Conservation (phyloP, 2,888 invertebrate genomes). For the Lasioglossum villosulum region DNA sequence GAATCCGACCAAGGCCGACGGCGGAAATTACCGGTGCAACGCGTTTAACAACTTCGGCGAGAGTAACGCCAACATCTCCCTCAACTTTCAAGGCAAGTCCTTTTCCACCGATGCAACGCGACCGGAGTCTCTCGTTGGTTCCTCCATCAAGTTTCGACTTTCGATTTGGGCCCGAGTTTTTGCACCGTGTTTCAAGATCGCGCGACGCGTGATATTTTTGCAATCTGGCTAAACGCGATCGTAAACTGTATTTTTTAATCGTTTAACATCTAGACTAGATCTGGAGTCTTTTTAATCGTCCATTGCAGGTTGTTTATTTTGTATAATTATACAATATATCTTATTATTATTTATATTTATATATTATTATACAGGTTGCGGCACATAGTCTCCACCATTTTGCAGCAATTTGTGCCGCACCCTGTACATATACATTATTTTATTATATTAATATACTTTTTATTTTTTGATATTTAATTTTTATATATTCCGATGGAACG, state of each 20-base stretch:
- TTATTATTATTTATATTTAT: too few relatives aligned
- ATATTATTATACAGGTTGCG: too few relatives aligned
- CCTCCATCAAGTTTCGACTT: not conserved
- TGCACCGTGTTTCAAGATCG: not conserved
- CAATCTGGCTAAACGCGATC: not conserved
- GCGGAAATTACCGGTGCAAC: constrained; percentile 99
- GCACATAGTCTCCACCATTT: too few relatives aligned
- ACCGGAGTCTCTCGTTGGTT: constrained; percentile 40
- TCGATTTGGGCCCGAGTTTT: not conserved
- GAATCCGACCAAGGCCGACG: constrained; percentile 98
- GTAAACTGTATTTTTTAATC: not conserved
- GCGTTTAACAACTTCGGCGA: constrained; percentile 99
- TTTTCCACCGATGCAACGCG: constrained; percentile 48
- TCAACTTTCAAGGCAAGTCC: constrained; percentile 98
- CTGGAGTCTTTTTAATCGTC: not conserved
- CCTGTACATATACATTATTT: too few relatives aligned
- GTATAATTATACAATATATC: too few relatives aligned
- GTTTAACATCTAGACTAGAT: too few relatives aligned
- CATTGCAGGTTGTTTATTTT: not conserved
- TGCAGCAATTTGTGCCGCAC: too few relatives aligned
- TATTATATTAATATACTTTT: too few relatives aligned
- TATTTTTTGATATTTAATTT: not conserved
- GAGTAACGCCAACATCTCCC: constrained; percentile 99
- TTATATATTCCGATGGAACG: not conserved
- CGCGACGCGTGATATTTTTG: not conserved